These are phyloP conservation scores for Lagocephalus sceleratus DNA, from an alignment of 2,797 vertebrate genomes.

Conservation along the genomic window DNA sequence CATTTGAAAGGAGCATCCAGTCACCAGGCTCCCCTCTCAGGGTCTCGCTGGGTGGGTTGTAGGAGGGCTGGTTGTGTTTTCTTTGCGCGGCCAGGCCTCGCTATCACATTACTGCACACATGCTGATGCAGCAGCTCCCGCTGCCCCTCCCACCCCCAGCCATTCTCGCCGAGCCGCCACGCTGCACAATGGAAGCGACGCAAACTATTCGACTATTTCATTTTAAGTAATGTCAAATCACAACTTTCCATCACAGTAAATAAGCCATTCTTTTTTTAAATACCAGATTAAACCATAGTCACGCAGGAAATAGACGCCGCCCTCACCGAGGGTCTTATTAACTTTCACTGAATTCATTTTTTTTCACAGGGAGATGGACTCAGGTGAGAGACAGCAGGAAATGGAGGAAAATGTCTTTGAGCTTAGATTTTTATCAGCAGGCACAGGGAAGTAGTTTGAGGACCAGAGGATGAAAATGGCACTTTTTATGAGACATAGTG, in stretches of 20 bases:
- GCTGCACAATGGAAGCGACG: constrained; percentile 48
- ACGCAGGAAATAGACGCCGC: constrained; percentile 37
- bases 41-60: constrained; percentile 67
- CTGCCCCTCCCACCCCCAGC: constrained; percentile 20
- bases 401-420: constrained; percentile 49
- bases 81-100: constrained; percentile 71
- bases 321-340: constrained; percentile 37
- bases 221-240: constrained; percentile 46
- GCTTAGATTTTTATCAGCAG: constrained; percentile 56
- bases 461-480: constrained; percentile 38
- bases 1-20: constrained; percentile 44
- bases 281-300: constrained; percentile 56
- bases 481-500: no score
- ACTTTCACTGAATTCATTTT: constrained; percentile 63
- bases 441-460: constrained; percentile 43
- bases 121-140: constrained; percentile 77
- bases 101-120: constrained; percentile 81
- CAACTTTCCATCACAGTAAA: constrained; percentile 43
- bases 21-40: constrained; percentile 24
- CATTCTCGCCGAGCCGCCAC: constrained; percentile 28
- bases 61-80: constrained; percentile 74
- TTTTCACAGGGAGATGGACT: constrained; percentile 16
- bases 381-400: constrained; percentile 47
- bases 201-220: constrained; percentile 61
- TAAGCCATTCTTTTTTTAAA: constrained; percentile 47